Conservation (phyloP, 2,888 invertebrate species). For the Sphaerophoria rueppellii region DNA sequence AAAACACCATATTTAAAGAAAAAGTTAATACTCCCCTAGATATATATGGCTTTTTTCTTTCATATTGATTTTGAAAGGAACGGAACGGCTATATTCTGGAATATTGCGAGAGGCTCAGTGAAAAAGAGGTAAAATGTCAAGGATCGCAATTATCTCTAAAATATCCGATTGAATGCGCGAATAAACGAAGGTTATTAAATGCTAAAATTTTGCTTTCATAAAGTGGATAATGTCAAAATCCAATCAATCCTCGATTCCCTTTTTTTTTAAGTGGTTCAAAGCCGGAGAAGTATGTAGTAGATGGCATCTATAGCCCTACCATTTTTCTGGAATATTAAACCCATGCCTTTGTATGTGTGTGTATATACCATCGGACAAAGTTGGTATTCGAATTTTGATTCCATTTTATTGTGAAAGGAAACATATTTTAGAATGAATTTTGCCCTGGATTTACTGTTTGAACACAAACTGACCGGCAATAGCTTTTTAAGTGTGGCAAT, state of each 20-base stretch:
- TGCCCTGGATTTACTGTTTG: not conserved
- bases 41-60: too few species aligned
- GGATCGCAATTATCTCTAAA: constrained; percentile 49
- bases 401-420: not conserved
- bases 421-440: constrained; percentile 29
- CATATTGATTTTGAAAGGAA: too few species aligned
- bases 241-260: constrained; percentile 53
- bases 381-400: constrained; percentile 14
- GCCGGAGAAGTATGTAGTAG: constrained; percentile 31
- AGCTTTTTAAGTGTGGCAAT: constrained; percentile 50
- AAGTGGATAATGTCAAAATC: constrained; percentile 51
- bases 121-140: constrained; percentile 45
- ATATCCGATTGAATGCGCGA: constrained; percentile 32
- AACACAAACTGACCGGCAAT: constrained; percentile 15
- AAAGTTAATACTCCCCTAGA: too few species aligned
- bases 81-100: too few species aligned
- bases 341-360: not conserved
- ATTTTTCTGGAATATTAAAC: constrained; percentile 22
- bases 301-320: constrained; percentile 58
- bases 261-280: constrained; percentile 21
- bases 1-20: too few species aligned
- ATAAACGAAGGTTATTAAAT: constrained; percentile 5
- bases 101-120: not conserved
- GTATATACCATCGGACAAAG: not conserved
- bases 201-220: constrained; percentile 11